Evolutionary conservation across 1,140 invertebrate species (phyloP).

Genomic region (Bombus pyrosoma): DNA sequence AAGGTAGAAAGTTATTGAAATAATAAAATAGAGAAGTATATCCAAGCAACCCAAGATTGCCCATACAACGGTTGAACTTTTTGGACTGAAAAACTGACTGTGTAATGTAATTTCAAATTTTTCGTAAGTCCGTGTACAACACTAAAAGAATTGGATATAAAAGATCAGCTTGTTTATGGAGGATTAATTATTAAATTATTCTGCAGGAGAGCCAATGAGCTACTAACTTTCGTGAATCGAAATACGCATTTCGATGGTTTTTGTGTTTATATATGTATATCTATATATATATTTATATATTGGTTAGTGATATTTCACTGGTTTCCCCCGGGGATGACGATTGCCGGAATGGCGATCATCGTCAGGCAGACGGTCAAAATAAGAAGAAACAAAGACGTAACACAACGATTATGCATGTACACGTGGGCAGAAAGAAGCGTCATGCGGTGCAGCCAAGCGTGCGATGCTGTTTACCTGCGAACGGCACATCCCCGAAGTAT

Average conservation of each 20-base stretch:
- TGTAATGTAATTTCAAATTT: too few species aligned
- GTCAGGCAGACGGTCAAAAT: constrained; percentile 69
- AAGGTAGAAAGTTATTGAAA: too few species aligned
- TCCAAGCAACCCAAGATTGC: too few species aligned
- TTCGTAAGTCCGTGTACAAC: too few species aligned
- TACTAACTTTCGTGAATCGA: not conserved
- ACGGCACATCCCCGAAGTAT: constrained; percentile 92
- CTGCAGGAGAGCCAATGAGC: not conserved
- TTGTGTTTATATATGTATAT: not conserved
- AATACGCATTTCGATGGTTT: not conserved
- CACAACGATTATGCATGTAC: constrained; percentile 81
- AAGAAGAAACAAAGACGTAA: constrained; percentile 78
- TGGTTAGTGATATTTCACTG: not conserved
- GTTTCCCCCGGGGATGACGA: constrained; percentile 15
- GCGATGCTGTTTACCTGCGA: constrained; percentile 89
- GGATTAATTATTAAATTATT: not conserved
- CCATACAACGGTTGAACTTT: too few species aligned
- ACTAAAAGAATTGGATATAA: too few species aligned
- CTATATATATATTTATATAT: not conserved
- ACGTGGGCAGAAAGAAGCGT: constrained; percentile 81
- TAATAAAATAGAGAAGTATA: too few species aligned
- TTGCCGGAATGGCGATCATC: constrained; percentile 9
- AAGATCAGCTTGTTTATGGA: too few species aligned
- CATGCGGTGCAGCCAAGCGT: constrained; percentile 83
- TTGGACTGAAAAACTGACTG: too few species aligned